Evolutionary conservation across 2,888 invertebrate species (phyloP).

Genomic region (Abrostola tripartita): DNA sequence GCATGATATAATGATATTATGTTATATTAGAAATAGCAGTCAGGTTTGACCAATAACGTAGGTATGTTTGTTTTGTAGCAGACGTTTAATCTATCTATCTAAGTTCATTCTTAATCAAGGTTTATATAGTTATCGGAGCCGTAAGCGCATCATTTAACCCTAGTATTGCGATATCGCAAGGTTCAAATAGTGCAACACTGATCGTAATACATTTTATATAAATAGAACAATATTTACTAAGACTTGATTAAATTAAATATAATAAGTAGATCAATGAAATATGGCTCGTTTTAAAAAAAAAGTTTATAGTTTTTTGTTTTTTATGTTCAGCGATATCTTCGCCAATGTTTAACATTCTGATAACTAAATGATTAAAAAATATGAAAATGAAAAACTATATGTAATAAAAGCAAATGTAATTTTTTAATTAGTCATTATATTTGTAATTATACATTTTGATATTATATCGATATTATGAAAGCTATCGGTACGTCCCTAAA

Average conservation of each 20-base stretch:
- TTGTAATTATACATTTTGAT: background rate
- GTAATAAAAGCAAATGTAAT: no score
- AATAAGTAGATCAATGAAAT: slow-evolving; percentile 17
- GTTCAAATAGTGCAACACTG: slow-evolving; percentile 15
- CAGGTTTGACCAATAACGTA: background rate
- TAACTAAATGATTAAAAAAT: no score
- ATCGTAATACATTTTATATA: background rate
- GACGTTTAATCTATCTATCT: slow-evolving; percentile 18
- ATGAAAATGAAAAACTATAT: no score
- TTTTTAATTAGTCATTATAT: no score
- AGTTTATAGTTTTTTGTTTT: background rate
- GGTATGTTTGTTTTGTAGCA: slow-evolving; percentile 1
- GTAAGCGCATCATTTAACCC: slow-evolving; percentile 5
- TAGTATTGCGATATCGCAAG: slow-evolving; percentile 8
- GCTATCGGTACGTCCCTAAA: background rate
- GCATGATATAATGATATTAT: no score
- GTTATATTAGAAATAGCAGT: no score
- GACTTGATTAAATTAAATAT: background rate
- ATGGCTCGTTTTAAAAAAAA: background rate
- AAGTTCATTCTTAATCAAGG: slow-evolving; percentile 21
- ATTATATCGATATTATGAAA: background rate
- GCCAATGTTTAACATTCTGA: no score
- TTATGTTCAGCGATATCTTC: no score
- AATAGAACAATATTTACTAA: slow-evolving; percentile 1
- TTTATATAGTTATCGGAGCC: slow-evolving; percentile 1